Evolutionary conservation across 2,888 invertebrate genomes (phyloP), one percentile per base, ranked within the genome.

Genomic region (Eudasyphora cyanicolor): DNA sequence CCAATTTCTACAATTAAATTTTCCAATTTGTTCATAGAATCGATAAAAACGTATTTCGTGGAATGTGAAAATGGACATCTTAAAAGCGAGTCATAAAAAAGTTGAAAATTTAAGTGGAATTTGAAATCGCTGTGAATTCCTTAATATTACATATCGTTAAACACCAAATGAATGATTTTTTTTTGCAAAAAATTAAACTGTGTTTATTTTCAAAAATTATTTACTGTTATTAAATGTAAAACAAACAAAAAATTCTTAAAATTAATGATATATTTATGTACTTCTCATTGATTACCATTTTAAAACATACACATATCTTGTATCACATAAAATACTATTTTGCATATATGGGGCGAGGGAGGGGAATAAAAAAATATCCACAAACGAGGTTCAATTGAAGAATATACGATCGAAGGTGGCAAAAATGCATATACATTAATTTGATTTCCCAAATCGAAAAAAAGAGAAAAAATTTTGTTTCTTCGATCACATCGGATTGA

Each of bases 301-400:
- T 38, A 67, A 67, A 67, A 67, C 57, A 73, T 71, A 71, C 49
- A 24, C 29, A 71, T 73, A 54, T 73, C 21, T 62, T 75, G 42
- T 84, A 84, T 84, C 83, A 84, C 83, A 84, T 80, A 78, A 83
- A 80, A 80, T 80, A 80, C 74, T 78, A 80, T 71, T 75, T 71
- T 78, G 42, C 78, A 82, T 57, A 35, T 64, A 62, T 57, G 67
- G 21, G 19, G 38, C 14, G 17, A 38, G 5, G 60, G 29, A 3
- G 1, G 35, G 35, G 14, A 17, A 24, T 62, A 35, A 17, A 2
- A 21, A 51, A 21, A 21, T 10, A 17, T 21, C 10, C 51, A 51
- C 19, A 51, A 21, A 51, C 21, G n/a, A n/a, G n/a, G n/a, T n/a
- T n/a, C n/a, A 21, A 21, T 51, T 6, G 51, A 5, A 10, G 21